Conservation (phyloP, 2,888 invertebrate genomes). For the Trilocha varians region DNA sequence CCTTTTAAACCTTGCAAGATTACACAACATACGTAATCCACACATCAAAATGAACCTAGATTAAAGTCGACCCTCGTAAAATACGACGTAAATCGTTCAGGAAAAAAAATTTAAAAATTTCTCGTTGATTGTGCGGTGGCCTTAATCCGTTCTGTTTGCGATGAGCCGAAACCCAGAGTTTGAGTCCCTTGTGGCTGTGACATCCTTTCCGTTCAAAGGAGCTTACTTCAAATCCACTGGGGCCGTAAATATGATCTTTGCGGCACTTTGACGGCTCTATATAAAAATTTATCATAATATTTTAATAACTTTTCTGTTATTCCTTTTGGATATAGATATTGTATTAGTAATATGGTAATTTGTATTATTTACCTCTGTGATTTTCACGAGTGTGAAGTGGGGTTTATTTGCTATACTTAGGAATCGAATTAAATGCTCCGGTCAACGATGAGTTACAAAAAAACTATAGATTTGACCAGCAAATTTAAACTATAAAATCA, state of each 20-base stretch:
- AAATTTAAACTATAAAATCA: no score
- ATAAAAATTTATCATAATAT: background rate
- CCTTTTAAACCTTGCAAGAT: no score
- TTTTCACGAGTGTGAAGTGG: no score
- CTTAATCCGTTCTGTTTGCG: constrained; percentile 33
- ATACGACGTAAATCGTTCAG: background rate
- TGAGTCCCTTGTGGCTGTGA: constrained; percentile 32
- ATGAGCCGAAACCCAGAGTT: constrained; percentile 24
- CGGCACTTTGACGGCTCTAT: constrained; percentile 13
- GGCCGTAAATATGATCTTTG: constrained; percentile 40
- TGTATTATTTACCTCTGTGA: no score
- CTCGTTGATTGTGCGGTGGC: background rate
- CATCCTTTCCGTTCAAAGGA: constrained; percentile 32
- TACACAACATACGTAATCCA: background rate
- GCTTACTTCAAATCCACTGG: constrained; percentile 40
- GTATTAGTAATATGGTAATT: background rate
- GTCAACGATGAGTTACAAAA: no score
- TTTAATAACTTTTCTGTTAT: background rate
- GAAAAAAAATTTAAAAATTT: background rate
- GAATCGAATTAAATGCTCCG: no score
- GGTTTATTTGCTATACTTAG: no score
- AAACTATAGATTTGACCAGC: no score
- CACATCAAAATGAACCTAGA: background rate
- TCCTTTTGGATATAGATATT: background rate
- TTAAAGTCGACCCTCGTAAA: background rate